A percentile compares a stretch with the other conserved stretches of the same genome.
Evolutionary conservation across 1,140 invertebrate genomes (phyloP).

Genomic region (Gerris buenoi): DNA sequence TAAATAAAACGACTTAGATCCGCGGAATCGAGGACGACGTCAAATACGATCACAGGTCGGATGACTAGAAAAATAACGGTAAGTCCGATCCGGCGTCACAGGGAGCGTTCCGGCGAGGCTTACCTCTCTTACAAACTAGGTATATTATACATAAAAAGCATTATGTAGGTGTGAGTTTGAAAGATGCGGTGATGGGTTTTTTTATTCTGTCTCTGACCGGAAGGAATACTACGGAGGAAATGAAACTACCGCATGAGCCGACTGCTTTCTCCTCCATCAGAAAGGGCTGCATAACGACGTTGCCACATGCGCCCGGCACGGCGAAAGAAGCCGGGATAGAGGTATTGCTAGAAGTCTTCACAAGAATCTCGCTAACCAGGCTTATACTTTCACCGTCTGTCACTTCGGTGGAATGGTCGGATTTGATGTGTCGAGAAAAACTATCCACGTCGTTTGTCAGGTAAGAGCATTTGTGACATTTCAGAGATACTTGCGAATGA

Average conservation of each 20-base stretch:
- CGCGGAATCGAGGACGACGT: too few species aligned
- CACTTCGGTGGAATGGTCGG: conserved; percentile 9
- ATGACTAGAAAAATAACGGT: neutral
- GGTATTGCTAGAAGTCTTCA: conserved; percentile 20
- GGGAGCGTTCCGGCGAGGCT: neutral
- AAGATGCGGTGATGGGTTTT: conserved; percentile 67
- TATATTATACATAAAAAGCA: conserved; percentile 7
- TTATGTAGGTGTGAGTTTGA: conserved; percentile 78
- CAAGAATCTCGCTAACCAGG: conserved; percentile 17
- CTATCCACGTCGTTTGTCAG: neutral
- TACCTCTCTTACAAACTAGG: neutral
- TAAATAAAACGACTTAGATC: too few species aligned
- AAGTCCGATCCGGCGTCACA: neutral
- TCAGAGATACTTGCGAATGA: neutral
- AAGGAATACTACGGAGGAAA: conserved; percentile 79
- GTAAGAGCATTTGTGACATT: conserved; percentile 13
- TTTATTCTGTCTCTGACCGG: conserved; percentile 72
- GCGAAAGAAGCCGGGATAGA: conserved; percentile 23
- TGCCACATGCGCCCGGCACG: conserved; percentile 26
- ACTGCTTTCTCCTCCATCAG: conserved; percentile 46
- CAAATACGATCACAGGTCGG: neutral
- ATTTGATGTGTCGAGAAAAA: conserved; percentile 6
- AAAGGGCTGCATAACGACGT: conserved; percentile 70
- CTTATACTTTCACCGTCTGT: conserved; percentile 8
- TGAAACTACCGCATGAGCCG: conserved; percentile 38